phyloP scores from a whole-genome alignment of 2,113 vertebrate species.

The Corythaixoides concolor region DNA sequence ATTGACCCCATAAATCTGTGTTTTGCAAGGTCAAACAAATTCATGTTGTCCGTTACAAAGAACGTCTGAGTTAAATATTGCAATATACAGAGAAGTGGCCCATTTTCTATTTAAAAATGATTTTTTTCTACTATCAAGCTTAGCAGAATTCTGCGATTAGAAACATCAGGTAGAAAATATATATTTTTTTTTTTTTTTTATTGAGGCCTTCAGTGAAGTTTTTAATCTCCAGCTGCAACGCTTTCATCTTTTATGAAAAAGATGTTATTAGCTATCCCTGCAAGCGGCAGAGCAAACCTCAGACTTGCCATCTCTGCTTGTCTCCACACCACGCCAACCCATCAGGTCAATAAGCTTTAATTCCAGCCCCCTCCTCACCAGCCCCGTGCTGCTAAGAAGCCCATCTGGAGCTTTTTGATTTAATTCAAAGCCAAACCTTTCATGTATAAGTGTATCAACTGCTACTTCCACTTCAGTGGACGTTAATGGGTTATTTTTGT shows the following conservation, averaged over 20 bases:
- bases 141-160: background rate
- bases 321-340: background rate
- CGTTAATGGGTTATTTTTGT: background rate
- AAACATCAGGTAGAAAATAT: background rate
- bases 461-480: background rate
- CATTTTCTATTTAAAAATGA: background rate
- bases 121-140: background rate
- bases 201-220: background rate
- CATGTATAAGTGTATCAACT: background rate
- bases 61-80: background rate
- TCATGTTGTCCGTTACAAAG: rapidly evolving
- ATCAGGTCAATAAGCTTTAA: background rate
- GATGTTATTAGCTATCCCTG: background rate
- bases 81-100: background rate
- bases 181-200: background rate
- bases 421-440: background rate
- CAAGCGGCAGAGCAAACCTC: background rate
- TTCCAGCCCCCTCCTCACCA: background rate
- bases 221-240: background rate
- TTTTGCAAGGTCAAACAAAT: background rate
- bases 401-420: background rate
- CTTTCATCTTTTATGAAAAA: background rate
- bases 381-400: background rate
- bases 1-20: background rate
- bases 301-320: background rate